Base-by-base conservation (phyloP, 1,140 invertebrate genomes). In the Drosophila nannoptera region DNA sequence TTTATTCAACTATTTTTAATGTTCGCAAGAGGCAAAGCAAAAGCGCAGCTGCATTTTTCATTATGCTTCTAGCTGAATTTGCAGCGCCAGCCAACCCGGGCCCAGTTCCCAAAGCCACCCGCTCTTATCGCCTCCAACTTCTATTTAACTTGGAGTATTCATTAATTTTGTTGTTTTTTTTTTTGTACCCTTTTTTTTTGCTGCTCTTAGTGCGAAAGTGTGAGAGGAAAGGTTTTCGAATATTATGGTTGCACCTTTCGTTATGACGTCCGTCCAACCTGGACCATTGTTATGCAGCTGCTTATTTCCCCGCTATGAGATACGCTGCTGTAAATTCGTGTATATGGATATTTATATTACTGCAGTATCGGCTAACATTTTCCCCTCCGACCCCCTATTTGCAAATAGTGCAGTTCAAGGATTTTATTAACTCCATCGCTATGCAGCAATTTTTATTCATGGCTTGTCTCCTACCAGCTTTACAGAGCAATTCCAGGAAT, bases 1-100 rank as follows among this genome's bases (percentile, higher is more conserved):
- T 76, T 70, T 73, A 70, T 69, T 56, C 74, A 76, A 76, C 71
- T 76, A 76, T 76, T 73, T 73, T 76, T 69, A 74, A 69, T 64
- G 58, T 53, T 69, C 56, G 60, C 60, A 53, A 52, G 49, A 45
- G 69, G 63, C 68, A 75, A 60, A 49, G 69, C 59, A 68, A 72
- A 72, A 75, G 73, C 73, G 60, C 73, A 75, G 70, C 73, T 75
- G 70, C 60, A 69, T 65, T 73, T 73, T 69, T 75, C 73, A 69
- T 65, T 69, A 69, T 61, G 70, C 73, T 75, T 68, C 67, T 73
- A 73, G 70, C 71, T 64, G 66, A 73, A 65, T 75, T 71, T 42
- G 50, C 55, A 65, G 58, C 49, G 31, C 50, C 50, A 63, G 52
- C 50, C 54, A 62, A 56, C 46, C 42, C 48, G 31, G 22, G 3